These are phyloP conservation scores for Netelia virgata DNA, from an alignment of 2,888 invertebrate species.

Conservation along the genomic window DNA sequence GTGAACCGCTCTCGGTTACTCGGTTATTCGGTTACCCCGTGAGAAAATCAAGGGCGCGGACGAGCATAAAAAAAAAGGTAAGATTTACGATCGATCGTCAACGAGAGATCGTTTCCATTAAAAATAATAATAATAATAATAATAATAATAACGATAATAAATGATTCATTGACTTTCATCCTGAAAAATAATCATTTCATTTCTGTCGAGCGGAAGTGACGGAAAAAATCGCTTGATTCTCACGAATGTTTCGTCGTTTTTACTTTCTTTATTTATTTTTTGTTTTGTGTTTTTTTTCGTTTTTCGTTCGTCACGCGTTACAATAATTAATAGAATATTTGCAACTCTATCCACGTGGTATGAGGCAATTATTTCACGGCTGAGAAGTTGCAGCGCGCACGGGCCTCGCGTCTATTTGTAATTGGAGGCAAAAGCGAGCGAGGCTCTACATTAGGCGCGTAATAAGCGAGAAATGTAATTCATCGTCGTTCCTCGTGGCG, in stretches of 20 bases:
- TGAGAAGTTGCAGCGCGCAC: slow-evolving; percentile 38
- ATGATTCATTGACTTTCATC: no score
- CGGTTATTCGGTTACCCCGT: slow-evolving; percentile 77
- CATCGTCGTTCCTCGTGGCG: slow-evolving; percentile 29
- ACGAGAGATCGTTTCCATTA: no score
- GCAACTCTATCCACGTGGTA: slow-evolving; percentile 4
- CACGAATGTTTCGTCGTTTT: background rate
- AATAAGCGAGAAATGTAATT: slow-evolving; percentile 58
- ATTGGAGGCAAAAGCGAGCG: slow-evolving; percentile 35
- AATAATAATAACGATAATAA: no score
- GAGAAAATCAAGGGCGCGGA: slow-evolving; percentile 8
- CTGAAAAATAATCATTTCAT: no score
- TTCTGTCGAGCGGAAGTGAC: no score
- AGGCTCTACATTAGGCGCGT: slow-evolving; percentile 43
- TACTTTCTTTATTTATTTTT: background rate
- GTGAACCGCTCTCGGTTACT: slow-evolving; percentile 71
- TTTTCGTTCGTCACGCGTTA: background rate
- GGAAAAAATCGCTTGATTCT: no score
- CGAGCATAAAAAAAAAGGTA: slow-evolving; percentile 1
- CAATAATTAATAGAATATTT: slow-evolving; percentile 30
- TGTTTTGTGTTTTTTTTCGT: slow-evolving; percentile 14
- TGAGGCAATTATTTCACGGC: slow-evolving; percentile 52
- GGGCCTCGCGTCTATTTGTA: slow-evolving; percentile 16
- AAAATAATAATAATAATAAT: no score
- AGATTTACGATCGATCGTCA: background rate